Percentiles rank a stretch among this genome's conserved stretches.
These are phyloP conservation scores for Diplogasteroides magnus DNA, from an alignment of 1,140 invertebrate species.

Conservation along the genomic window DNA sequence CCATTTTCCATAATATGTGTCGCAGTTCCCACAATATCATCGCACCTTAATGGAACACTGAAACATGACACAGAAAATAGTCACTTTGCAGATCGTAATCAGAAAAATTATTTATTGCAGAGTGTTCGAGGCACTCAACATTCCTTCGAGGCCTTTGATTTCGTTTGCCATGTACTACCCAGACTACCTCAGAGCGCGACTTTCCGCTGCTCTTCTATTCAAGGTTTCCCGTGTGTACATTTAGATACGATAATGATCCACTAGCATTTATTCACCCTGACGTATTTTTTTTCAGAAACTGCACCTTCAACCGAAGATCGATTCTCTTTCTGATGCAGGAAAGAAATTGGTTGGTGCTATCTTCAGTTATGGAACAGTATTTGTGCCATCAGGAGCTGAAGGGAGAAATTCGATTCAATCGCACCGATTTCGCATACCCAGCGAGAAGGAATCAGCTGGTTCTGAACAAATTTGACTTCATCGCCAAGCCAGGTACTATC, in stretches of 20 bases:
- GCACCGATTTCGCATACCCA: constrained; percentile 74
- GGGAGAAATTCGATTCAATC: constrained; percentile 69
- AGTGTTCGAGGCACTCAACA: constrained; percentile 22
- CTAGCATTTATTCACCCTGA: too few species aligned
- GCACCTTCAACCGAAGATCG: constrained; percentile 55
- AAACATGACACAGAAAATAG: too few species aligned
- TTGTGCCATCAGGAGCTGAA: constrained; percentile 56
- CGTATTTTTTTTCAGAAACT: too few species aligned
- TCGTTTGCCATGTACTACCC: constrained; percentile 64
- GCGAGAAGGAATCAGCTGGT: constrained; percentile 62
- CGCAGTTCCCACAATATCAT: constrained; percentile 3
- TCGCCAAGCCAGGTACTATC: constrained; percentile 32
- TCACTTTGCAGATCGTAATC: too few species aligned
- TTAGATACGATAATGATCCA: too few species aligned
- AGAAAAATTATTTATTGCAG: too few species aligned
- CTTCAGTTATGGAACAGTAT: neutral
- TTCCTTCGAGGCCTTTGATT: constrained; percentile 25
- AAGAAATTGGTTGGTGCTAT: constrained; percentile 29
- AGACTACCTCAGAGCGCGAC: constrained; percentile 76
- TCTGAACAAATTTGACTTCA: constrained; percentile 52
- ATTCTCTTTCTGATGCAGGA: constrained; percentile 38
- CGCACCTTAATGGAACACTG: too few species aligned
- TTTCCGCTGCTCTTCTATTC: constrained; percentile 67
- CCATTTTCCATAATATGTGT: neutral
- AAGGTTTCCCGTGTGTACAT: too few species aligned